A percentile compares a stretch with the other conserved stretches of the same genome.
Evolutionary conservation across 2,888 invertebrate genomes (phyloP).

Genomic region (Rotaria magnacalcarata): DNA sequence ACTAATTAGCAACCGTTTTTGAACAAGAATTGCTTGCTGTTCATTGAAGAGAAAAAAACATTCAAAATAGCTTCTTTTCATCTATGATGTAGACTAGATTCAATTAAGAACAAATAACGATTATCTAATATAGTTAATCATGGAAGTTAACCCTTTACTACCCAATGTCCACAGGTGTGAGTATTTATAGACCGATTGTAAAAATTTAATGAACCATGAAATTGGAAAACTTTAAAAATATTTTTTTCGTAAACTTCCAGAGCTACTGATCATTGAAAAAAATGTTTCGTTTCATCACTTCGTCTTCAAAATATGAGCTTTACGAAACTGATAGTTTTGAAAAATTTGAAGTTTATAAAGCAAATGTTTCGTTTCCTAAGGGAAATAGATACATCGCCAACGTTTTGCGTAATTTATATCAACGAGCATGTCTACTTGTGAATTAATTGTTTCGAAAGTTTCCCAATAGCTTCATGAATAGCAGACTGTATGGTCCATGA

Average conservation of each 20-base stretch:
- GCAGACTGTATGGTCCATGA: not conserved
- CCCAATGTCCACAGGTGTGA: no score
- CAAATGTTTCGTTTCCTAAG: not conserved
- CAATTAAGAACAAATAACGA: no score
- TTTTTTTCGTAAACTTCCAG: not conserved
- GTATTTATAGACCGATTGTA: no score
- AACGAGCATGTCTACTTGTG: not conserved
- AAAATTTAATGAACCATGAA: no score
- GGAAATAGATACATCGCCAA: not conserved
- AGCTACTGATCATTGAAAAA: not conserved
- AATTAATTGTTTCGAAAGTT: slow-evolving; percentile 1
- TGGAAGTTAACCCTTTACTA: no score
- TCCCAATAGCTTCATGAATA: not conserved
- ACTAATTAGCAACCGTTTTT: no score
- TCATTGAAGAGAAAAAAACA: no score
- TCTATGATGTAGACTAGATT: no score
- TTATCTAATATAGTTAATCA: no score
- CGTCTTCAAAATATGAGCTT: not conserved
- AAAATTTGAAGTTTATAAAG: not conserved
- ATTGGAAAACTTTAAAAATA: no score
- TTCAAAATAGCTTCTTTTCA: no score
- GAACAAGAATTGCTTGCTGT: no score
- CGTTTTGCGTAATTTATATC: not conserved
- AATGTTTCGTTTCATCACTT: not conserved
- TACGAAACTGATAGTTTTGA: not conserved